phyloP scores from a whole-genome alignment of 2,888 invertebrate species.

The Amphipoea lucens region DNA sequence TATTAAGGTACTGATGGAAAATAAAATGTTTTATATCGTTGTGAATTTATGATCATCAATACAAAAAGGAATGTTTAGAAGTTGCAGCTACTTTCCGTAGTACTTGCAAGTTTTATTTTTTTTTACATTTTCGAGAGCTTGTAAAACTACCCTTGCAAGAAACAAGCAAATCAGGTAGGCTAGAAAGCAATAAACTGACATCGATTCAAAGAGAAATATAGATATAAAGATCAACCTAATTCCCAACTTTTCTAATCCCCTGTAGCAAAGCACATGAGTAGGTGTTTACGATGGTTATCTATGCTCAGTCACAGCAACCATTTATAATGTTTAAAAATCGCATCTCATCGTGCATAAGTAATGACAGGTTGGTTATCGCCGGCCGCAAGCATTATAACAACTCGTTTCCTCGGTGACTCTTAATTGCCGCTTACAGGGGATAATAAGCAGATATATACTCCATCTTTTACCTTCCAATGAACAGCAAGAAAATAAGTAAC shows the following conservation, averaged over 20 bases:
- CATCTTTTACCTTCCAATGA: constrained; percentile 50
- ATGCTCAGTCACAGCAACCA: constrained; percentile 53
- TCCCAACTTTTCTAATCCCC: neutral
- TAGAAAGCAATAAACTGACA: neutral
- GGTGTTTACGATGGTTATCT: constrained; percentile 52
- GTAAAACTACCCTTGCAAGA: neutral
- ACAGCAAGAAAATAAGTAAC: constrained; percentile 44
- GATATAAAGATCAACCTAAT: neutral
- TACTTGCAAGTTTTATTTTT: neutral
- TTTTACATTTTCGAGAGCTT: neutral
- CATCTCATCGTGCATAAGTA: constrained; percentile 62
- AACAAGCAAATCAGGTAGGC: neutral
- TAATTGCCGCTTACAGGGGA: constrained; percentile 59
- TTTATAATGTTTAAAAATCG: constrained; percentile 59
- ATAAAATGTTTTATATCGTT: neutral
- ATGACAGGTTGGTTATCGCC: constrained; percentile 58
- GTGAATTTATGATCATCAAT: constrained; percentile 4
- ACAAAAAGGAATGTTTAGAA: neutral
- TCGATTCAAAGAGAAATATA: neutral
- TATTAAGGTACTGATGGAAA: neutral
- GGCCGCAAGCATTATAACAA: constrained; percentile 59
- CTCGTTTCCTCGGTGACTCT: constrained; percentile 65
- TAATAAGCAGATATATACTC: constrained; percentile 62
- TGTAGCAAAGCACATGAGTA: constrained; percentile 11
- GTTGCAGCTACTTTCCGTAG: neutral